A percentile compares a stretch with the other conserved stretches of the same genome.
Evolutionary conservation across 1,140 invertebrate genomes (phyloP).

Genomic region (Drosophila quadrilineata): DNA sequence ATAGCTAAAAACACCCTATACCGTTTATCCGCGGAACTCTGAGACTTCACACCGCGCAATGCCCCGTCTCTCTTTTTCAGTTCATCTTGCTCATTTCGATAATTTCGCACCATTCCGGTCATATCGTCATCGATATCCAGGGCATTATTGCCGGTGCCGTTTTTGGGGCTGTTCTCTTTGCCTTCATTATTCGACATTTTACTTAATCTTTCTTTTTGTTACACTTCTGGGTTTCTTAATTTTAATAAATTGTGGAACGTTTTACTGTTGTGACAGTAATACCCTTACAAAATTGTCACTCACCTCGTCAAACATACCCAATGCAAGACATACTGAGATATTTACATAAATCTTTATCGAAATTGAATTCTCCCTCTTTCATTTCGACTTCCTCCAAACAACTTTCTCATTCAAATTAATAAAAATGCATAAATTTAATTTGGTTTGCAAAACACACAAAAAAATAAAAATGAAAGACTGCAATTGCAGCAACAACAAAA

Average conservation of each 20-base stretch:
- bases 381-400: too few relatives aligned
- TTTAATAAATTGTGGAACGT: too few relatives aligned
- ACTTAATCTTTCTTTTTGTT: not conserved
- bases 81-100: slow-evolving; percentile 46
- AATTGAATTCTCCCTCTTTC: too few relatives aligned
- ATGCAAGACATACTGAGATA: not conserved
- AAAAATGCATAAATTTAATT: too few relatives aligned
- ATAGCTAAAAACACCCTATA: not conserved
- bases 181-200: slow-evolving; percentile 35
- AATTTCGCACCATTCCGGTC: slow-evolving; percentile 39
- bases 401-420: too few relatives aligned
- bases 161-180: not conserved
- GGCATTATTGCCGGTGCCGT: not conserved
- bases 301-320: not conserved
- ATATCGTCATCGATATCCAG: slow-evolving; percentile 31
- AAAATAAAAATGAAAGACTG: slow-evolving; percentile 25
- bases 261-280: too few relatives aligned
- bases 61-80: slow-evolving; percentile 18
- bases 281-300: not conserved
- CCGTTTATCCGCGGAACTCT: slow-evolving; percentile 48
- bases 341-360: too few relatives aligned
- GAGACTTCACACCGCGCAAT: slow-evolving; percentile 11
- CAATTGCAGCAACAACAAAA: slow-evolving; percentile 39
- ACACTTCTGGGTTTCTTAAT: not conserved
- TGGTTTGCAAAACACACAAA: too few relatives aligned